Conservation (phyloP, 2,113 vertebrate genomes). For the Nothobranchius furzeri region DNA sequence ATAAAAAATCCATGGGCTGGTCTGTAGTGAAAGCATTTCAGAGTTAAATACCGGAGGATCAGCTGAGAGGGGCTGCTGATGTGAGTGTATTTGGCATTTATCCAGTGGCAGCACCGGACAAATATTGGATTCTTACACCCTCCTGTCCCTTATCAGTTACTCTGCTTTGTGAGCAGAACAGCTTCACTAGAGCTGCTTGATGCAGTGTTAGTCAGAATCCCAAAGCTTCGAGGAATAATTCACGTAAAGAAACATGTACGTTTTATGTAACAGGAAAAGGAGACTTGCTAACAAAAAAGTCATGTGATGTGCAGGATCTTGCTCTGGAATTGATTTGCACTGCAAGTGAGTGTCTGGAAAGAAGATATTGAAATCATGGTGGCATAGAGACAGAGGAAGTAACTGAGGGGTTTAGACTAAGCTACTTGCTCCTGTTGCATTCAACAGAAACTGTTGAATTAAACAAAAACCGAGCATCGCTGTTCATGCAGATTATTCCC, state of each 20-base stretch:
- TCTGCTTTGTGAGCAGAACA: conserved; percentile 19
- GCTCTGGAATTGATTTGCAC: neutral
- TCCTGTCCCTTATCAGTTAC: conserved; percentile 32
- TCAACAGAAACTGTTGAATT: conserved; percentile 44
- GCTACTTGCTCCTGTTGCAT: conserved; percentile 29
- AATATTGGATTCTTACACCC: conserved; percentile 18
- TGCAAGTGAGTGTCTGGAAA: conserved; percentile 1
- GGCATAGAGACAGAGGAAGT: neutral
- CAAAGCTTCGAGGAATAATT: neutral
- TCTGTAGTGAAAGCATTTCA: conserved; percentile 4
- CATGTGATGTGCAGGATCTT: neutral
- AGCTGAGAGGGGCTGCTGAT: conserved; percentile 6
- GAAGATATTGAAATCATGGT: neutral
- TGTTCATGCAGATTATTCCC: conserved; percentile 25
- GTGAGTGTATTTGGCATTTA: conserved; percentile 7
- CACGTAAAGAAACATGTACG: neutral
- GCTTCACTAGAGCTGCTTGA: conserved; percentile 22
- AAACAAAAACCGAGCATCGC: conserved; percentile 18
- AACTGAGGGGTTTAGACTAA: conserved; percentile 12
- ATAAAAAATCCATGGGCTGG: neutral
- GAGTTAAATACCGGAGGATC: conserved; percentile 11
- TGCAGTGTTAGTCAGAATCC: conserved; percentile 29
- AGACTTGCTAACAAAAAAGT: neutral
- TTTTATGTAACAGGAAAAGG: neutral
- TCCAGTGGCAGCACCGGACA: neutral